Percentiles rank a stretch among this genome's conserved stretches.
These are phyloP conservation scores for Hemichromis elongatus DNA, from an alignment of 2,113 vertebrate genomes.

Conservation along the genomic window DNA sequence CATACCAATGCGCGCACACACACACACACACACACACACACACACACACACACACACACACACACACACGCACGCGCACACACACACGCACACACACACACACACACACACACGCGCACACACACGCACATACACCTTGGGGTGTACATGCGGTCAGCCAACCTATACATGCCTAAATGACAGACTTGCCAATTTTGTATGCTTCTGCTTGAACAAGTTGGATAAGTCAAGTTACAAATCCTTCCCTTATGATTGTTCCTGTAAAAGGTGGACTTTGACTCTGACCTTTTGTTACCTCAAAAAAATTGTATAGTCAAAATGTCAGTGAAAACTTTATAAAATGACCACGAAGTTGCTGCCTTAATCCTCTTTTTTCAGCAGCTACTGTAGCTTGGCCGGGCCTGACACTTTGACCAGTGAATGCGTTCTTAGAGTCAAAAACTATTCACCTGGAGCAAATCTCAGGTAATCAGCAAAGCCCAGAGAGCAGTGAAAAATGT, in stretches of 20 bases:
- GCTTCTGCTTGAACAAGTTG: constrained; percentile 5
- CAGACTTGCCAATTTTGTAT: background rate
- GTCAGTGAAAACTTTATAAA: background rate
- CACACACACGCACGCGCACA: background rate
- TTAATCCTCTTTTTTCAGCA: background rate
- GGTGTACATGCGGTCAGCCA: background rate
- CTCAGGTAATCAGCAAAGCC: background rate
- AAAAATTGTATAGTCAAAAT: background rate
- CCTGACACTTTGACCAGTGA: background rate
- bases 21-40: background rate
- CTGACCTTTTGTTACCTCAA: background rate
- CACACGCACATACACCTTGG: background rate
- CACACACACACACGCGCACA: background rate
- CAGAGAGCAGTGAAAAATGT: background rate
- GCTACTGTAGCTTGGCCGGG: background rate
- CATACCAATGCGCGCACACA: background rate
- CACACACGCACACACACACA: background rate
- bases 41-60: background rate
- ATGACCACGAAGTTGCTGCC: background rate
- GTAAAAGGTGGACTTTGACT: background rate
- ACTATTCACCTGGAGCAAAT: background rate
- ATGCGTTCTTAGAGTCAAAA: background rate
- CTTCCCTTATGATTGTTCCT: background rate
- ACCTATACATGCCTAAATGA: background rate
- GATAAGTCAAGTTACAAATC: constrained; percentile 13